A percentile compares a stretch with the other conserved stretches of the same genome.
These are phyloP conservation scores for Myripristis jacobus DNA, from an alignment of 2,797 vertebrate genomes.

Conservation along the genomic window DNA sequence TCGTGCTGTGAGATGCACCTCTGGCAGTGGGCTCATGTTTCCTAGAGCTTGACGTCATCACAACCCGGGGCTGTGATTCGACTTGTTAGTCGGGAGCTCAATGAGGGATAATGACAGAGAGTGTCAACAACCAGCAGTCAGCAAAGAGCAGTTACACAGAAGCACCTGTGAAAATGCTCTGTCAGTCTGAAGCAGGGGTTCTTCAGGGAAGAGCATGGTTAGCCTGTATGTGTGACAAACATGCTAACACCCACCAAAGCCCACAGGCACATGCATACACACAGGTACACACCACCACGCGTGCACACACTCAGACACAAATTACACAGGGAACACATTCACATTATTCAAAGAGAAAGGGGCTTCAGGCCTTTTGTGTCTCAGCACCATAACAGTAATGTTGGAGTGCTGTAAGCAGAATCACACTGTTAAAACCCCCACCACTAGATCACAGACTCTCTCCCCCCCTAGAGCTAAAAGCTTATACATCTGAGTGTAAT, in stretches of 20 bases:
- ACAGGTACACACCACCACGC: not conserved
- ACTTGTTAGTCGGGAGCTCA: slow-evolving; percentile 32
- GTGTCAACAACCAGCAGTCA: not conserved
- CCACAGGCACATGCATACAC: not conserved
- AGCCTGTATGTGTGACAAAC: not conserved
- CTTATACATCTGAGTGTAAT: slow-evolving; percentile 29
- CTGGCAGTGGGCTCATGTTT: slow-evolving; percentile 41
- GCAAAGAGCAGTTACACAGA: not conserved
- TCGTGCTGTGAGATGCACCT: slow-evolving; percentile 20
- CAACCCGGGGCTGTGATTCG: slow-evolving; percentile 38
- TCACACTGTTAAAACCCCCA: not conserved
- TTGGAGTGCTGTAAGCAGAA: slow-evolving; percentile 11
- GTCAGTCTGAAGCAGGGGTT: slow-evolving; percentile 9
- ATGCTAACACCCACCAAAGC: not conserved
- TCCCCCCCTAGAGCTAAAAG: slow-evolving; percentile 27
- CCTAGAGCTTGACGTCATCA: slow-evolving; percentile 49
- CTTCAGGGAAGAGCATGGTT: slow-evolving; percentile 16
- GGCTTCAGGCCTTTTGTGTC: slow-evolving; percentile 13
- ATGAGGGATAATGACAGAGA: slow-evolving; percentile 25
- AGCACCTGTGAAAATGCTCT: slow-evolving; percentile 18
- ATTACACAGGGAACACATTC: not conserved
- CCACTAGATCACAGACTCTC: not conserved
- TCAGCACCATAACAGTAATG: not conserved
- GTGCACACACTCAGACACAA: not conserved
- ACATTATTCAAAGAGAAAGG: slow-evolving; percentile 7